Conservation (phyloP, 2,797 vertebrate species). For the Neopelma chrysocephalum region DNA sequence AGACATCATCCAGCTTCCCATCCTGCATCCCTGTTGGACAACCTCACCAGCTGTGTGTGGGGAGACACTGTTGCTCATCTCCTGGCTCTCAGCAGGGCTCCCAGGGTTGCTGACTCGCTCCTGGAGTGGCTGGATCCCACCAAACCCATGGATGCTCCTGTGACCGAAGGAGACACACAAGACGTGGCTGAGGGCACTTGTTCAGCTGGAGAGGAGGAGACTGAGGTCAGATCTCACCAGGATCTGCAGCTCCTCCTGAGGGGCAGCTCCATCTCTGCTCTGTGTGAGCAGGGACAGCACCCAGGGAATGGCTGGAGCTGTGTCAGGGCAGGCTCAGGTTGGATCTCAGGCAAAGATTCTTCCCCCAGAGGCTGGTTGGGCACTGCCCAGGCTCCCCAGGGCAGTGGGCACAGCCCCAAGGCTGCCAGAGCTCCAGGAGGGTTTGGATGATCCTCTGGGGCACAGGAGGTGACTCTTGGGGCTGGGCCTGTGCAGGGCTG, state of each 20-base stretch:
- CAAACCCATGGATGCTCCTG: background rate
- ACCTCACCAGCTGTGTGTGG: background rate
- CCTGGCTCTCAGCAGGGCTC: background rate
- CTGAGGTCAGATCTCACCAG: background rate
- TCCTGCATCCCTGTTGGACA: background rate
- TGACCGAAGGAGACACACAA: background rate
- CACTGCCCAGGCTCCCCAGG: background rate
- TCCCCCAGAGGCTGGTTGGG: background rate
- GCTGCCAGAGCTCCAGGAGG: background rate
- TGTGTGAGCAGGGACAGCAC: background rate
- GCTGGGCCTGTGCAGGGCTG: no score
- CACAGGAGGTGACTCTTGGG: no score
- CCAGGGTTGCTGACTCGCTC: background rate
- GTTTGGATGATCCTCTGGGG: fast-evolving
- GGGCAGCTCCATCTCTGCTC: background rate
- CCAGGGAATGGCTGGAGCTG: background rate
- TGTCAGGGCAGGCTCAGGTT: background rate
- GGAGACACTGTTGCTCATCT: background rate
- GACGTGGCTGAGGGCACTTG: background rate
- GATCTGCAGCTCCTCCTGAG: background rate
- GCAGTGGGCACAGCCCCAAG: background rate
- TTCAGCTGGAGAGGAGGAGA: background rate
- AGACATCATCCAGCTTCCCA: fast-evolving
- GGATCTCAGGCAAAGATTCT: background rate
- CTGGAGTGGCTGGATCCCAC: background rate